Conservation (phyloP, 2,113 vertebrate species). For the Semicossyphus pulcher region DNA sequence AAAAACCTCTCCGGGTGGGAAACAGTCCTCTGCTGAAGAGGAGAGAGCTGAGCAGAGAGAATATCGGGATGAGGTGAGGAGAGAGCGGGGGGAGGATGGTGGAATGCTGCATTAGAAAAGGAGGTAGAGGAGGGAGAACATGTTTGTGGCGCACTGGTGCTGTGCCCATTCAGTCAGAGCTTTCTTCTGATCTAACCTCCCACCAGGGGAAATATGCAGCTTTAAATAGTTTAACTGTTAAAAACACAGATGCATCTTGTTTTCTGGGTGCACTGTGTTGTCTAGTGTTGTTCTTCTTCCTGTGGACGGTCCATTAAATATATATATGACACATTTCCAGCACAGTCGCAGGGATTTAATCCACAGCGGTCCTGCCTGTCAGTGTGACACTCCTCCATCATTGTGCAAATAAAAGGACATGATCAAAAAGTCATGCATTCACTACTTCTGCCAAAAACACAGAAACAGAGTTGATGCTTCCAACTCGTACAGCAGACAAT, state of each 20-base stretch:
- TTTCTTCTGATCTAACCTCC: conserved; percentile 22
- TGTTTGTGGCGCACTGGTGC: neutral
- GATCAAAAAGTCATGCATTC: neutral
- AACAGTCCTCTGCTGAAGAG: neutral
- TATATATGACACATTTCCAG: neutral
- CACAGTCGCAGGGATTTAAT: neutral
- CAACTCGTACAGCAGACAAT: too few species aligned
- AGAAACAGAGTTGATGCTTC: too few species aligned
- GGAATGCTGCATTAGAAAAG: conserved; percentile 3
- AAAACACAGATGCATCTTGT: neutral
- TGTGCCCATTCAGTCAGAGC: conserved; percentile 1
- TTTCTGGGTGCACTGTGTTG: conserved; percentile 1
- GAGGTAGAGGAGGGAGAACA: neutral
- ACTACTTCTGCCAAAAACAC: neutral
- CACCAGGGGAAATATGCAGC: neutral
- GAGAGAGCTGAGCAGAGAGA: conserved; percentile 4
- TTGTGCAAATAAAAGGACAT: neutral
- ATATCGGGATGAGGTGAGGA: neutral
- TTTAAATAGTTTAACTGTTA: conserved; percentile 17
- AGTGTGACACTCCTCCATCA: neutral
- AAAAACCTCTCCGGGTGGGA: conserved; percentile 27
- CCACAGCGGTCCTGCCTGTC: neutral
- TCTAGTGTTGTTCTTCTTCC: neutral
- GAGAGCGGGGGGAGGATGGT: neutral
- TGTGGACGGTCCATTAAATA: conserved; percentile 19